Evolutionary conservation across 2,113 vertebrate species (phyloP).

Genomic region (Monopterus albus): DNA sequence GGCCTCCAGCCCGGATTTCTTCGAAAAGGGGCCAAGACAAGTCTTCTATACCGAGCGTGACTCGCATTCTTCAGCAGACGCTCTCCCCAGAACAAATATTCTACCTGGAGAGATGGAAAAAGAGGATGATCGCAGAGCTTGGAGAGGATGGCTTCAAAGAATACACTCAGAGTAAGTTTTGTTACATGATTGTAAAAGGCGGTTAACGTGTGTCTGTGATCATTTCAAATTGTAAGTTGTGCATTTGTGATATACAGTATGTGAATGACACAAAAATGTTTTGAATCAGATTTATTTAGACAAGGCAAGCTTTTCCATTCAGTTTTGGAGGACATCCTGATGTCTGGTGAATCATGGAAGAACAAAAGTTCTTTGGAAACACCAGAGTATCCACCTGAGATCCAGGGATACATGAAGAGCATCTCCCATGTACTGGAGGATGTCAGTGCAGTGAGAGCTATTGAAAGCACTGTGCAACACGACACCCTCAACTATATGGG

Average conservation of each 20-base stretch:
- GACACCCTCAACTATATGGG: slow-evolving; percentile 87
- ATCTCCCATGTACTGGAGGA: slow-evolving; percentile 86
- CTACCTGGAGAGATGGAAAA: slow-evolving; percentile 92
- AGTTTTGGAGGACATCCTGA: slow-evolving; percentile 85
- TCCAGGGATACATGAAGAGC: slow-evolving; percentile 87
- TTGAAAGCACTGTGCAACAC: slow-evolving; percentile 92
- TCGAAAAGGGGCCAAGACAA: slow-evolving; percentile 65
- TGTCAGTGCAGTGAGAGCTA: slow-evolving; percentile 84
- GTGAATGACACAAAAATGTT: no score
- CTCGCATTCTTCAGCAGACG: slow-evolving; percentile 90
- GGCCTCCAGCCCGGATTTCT: slow-evolving; percentile 77
- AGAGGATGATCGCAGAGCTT: slow-evolving; percentile 88
- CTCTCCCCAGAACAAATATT: slow-evolving; percentile 87
- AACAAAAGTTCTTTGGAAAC: slow-evolving; percentile 36
- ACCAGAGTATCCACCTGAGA: slow-evolving; percentile 5
- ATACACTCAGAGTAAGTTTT: slow-evolving; percentile 86
- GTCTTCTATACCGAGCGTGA: slow-evolving; percentile 86
- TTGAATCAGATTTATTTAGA: slow-evolving; percentile 89
- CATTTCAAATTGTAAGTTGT: no score
- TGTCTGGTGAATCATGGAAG: slow-evolving; percentile 52
- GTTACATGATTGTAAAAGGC: neutral
- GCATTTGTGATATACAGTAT: no score
- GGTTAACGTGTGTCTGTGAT: neutral
- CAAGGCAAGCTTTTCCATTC: slow-evolving; percentile 91
- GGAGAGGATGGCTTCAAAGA: slow-evolving; percentile 92